Evolutionary conservation across 2,113 vertebrate genomes (phyloP).

Genomic region (Mobula birostris): DNA sequence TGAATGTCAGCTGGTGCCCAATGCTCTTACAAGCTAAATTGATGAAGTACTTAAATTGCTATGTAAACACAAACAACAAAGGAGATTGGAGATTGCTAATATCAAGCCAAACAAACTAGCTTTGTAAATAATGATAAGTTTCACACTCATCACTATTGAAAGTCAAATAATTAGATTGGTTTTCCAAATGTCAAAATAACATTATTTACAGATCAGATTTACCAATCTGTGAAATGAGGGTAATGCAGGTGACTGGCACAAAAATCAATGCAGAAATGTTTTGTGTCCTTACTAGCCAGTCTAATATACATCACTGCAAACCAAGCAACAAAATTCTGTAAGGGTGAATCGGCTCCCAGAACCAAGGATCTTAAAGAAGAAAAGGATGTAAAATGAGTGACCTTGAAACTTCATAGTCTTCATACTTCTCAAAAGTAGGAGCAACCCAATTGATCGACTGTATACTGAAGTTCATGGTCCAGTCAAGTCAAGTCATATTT

Average conservation of each 20-base stretch:
- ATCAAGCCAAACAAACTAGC: neutral
- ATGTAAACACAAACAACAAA: neutral
- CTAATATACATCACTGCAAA: neutral
- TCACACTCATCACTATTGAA: neutral
- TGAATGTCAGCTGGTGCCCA: neutral
- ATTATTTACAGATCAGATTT: neutral
- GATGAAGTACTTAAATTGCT: neutral
- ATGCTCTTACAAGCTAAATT: neutral
- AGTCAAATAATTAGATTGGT: neutral
- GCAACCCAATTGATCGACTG: too few relatives aligned
- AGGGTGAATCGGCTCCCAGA: neutral
- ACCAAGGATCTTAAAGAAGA: neutral
- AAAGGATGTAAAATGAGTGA: neutral
- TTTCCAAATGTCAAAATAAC: neutral
- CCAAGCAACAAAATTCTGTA: neutral
- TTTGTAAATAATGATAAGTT: neutral
- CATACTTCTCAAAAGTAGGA: too few relatives aligned
- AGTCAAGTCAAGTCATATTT: too few relatives aligned
- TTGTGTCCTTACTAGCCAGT: neutral
- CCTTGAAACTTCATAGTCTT: too few relatives aligned
- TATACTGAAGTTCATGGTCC: too few relatives aligned
- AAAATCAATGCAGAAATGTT: conserved; percentile 4
- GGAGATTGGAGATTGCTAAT: neutral
- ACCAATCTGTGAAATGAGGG: neutral
- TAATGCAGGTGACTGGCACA: neutral